Evolutionary conservation across 2,888 invertebrate species (phyloP), one percentile per base, ranked within the genome.

Genomic region (Tyria jacobaeae): DNA sequence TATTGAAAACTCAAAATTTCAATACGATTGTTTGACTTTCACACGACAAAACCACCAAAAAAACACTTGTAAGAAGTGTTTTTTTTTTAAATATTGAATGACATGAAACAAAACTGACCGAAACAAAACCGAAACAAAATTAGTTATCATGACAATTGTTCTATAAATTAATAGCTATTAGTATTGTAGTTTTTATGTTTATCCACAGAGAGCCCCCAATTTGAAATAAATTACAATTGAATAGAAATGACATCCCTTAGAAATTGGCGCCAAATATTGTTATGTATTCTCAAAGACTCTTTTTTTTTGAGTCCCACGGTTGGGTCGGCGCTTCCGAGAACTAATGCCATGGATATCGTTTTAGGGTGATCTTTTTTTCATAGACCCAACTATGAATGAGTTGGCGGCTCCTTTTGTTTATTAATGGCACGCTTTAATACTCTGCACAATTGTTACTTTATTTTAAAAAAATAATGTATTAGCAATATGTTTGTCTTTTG

Each of bases 261-360:
- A 62, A 58, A 63, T 77, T 75, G 78, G 78, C 78, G 81, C 82
- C 79, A 76, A 78, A 76, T 70, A 70, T 70, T 53, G 66, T 59
- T 51, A 67, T 70, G 63, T 73, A 75, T 68, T 71, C 61, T 71
- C 62, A 78, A 78, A 76, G 73, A 62, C 59, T 61, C 69, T 66
- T 73, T 73, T 71, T 77, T 78, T 65, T 2, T 44, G 52, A 70
- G 60, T 78, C 75, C 75, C 80, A 75, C 76, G 73, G 55, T 70
- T 66, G 76, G 82, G 78, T 76, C 75, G 71, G 57, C 61, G 67
- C 70, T 87, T 87, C 86, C 76, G 57, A 83, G 87, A 86, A 87
- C 62, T 68, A 67, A 37, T 66, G 63, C 65, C 65, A 70, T 70
- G 64, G 64, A 70, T 74, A 70, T 61, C 53, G 39, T 41, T 66